A percentile compares a stretch with the other conserved stretches of the same genome.
phyloP scores from a whole-genome alignment of 2,113 vertebrate species.

The Chaetorhynchus papuensis region DNA sequence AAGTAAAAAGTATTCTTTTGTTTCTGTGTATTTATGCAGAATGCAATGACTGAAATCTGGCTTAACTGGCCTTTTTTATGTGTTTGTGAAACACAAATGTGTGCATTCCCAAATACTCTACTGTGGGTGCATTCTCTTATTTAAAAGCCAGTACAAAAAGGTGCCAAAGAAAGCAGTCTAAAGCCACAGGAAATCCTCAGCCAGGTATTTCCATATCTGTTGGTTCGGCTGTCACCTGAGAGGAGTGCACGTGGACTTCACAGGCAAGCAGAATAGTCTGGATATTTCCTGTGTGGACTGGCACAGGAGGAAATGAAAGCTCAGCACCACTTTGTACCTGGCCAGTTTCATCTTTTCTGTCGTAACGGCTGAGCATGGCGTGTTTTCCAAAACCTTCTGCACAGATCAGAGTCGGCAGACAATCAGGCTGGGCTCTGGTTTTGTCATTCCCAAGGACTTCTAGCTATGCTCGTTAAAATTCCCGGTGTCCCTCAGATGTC shows the following conservation, averaged over 20 bases:
- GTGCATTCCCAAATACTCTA: not conserved
- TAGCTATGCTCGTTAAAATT: not conserved
- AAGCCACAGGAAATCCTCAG: not conserved
- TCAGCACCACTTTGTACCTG: not conserved
- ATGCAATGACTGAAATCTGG: not conserved
- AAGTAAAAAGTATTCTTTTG: not conserved
- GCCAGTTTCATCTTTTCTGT: not conserved
- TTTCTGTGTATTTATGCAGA: not conserved
- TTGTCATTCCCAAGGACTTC: not conserved
- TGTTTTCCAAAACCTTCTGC: not conserved
- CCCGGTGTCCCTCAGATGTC: not conserved
- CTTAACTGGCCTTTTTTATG: not conserved
- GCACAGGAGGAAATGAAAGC: not conserved
- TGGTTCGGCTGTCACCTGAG: not conserved
- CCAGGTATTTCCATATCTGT: not conserved
- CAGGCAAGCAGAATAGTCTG: not conserved
- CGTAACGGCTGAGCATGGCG: rapidly evolving
- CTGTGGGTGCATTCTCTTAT: not conserved
- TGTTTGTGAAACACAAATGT: not conserved
- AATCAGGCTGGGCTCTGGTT: not conserved
- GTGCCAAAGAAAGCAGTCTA: not conserved
- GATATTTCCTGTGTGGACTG: not conserved
- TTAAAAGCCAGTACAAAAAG: not conserved
- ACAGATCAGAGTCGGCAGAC: not conserved
- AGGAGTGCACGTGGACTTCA: not conserved